A percentile compares a stretch with the other conserved stretches of the same genome.
Evolutionary conservation across 2,888 invertebrate species (phyloP).

Genomic region (Polydrusus cervinus): DNA sequence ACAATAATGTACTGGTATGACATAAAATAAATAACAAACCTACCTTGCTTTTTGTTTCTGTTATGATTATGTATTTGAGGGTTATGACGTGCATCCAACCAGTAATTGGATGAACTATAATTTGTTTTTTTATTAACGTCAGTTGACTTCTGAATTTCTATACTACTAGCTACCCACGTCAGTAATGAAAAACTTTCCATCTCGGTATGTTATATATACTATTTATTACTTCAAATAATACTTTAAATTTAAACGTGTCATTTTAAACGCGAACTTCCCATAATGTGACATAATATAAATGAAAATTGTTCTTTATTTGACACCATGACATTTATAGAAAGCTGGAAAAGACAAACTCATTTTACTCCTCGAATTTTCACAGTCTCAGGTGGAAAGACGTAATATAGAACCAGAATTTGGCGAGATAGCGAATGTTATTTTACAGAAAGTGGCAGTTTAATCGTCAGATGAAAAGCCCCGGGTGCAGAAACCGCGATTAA

Average conservation of each 20-base stretch:
- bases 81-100: no score
- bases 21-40: no score
- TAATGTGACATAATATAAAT: constrained; percentile 17
- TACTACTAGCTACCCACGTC: no score
- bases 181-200: no score
- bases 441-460: constrained; percentile 39
- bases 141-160: no score
- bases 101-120: no score
- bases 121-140: no score
- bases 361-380: constrained; percentile 15
- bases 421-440: constrained; percentile 33
- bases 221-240: background rate
- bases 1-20: no score
- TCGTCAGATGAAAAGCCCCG: constrained; percentile 38
- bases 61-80: no score
- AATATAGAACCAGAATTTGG: constrained; percentile 16
- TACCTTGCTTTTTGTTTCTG: no score
- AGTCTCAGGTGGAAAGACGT: constrained; percentile 26
- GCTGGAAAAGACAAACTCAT: constrained; percentile 24
- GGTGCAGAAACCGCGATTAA: constrained; percentile 40
- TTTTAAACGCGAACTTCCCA: constrained; percentile 6
- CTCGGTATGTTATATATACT: no score
- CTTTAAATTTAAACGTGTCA: background rate
- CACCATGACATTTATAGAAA: constrained; percentile 21
- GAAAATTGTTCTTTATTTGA: constrained; percentile 29